Percentiles rank a stretch among this genome's conserved stretches.
Conservation (phyloP, 2,797 vertebrate species). For the Xenentodon cancila region DNA sequence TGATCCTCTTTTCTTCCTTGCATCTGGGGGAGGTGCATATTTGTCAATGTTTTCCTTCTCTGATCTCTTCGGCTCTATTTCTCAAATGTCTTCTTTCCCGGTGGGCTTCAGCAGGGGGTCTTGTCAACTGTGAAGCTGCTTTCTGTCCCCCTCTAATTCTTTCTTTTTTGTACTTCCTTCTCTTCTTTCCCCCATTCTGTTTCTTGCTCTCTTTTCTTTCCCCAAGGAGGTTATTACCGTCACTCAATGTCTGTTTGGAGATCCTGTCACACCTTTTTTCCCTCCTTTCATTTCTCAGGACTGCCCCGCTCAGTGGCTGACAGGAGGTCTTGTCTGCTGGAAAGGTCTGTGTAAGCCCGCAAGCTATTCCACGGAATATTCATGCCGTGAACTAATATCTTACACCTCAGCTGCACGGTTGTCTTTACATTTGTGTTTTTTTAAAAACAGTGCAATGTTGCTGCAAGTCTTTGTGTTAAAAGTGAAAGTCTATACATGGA, state of each 20-base stretch:
- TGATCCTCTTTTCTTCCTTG: not conserved
- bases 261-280: constrained; percentile 2
- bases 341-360: constrained; percentile 6
- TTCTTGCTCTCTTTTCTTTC: constrained; percentile 9
- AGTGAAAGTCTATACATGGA: not conserved
- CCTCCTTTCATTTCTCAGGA: constrained; percentile 9
- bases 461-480: not conserved
- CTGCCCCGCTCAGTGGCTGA: constrained; percentile 24
- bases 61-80: constrained; percentile 28
- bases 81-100: constrained; percentile 31
- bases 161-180: constrained; percentile 25
- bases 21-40: constrained; percentile 15
- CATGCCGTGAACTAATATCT: constrained; percentile 6
- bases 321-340: constrained; percentile 31
- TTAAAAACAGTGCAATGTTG: not conserved
- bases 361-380: too few relatives aligned
- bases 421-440: constrained; percentile 23
- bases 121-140: constrained; percentile 45
- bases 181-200: constrained; percentile 22
- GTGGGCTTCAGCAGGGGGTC: constrained; percentile 44
- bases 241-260: constrained; percentile 43
- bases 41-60: constrained; percentile 26
- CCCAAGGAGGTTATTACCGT: constrained; percentile 43
- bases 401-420: not conserved
- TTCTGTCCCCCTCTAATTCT: constrained; percentile 45